Evolutionary conservation across 2,888 invertebrate genomes (phyloP).

Genomic region (Hypomecis punctinalis): DNA sequence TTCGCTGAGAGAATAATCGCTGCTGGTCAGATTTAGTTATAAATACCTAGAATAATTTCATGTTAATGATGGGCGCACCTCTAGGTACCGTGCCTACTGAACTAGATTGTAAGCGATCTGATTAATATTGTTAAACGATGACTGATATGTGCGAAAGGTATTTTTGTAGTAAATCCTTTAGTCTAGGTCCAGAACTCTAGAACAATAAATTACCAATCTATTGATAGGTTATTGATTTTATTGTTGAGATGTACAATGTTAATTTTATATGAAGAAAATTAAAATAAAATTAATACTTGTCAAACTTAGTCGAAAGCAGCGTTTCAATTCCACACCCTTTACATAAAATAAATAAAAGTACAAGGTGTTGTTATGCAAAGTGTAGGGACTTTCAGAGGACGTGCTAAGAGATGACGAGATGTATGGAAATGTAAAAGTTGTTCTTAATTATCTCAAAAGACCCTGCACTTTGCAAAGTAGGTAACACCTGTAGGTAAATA

Average conservation of each 20-base stretch:
- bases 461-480: no score
- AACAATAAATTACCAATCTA: constrained; percentile 22
- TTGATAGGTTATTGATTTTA: constrained; percentile 22
- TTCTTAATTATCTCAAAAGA: no score
- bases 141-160: constrained; percentile 77
- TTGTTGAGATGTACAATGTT: constrained; percentile 24
- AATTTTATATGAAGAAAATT: constrained; percentile 25
- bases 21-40: constrained; percentile 5
- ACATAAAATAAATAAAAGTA: constrained; percentile 9
- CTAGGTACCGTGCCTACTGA: background rate
- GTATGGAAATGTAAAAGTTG: no score
- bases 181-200: constrained; percentile 8
- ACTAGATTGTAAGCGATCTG: background rate
- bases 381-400: no score
- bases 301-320: background rate
- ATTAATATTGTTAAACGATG: constrained; percentile 41
- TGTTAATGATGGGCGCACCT: background rate
- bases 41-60: no score
- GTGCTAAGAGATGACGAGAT: no score
- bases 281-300: constrained; percentile 12
- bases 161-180: constrained; percentile 59
- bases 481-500: no score
- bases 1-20: background rate
- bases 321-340: background rate
- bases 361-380: no score